Conservation (phyloP, 1,140 invertebrate genomes). For the Drosophila rufa region DNA sequence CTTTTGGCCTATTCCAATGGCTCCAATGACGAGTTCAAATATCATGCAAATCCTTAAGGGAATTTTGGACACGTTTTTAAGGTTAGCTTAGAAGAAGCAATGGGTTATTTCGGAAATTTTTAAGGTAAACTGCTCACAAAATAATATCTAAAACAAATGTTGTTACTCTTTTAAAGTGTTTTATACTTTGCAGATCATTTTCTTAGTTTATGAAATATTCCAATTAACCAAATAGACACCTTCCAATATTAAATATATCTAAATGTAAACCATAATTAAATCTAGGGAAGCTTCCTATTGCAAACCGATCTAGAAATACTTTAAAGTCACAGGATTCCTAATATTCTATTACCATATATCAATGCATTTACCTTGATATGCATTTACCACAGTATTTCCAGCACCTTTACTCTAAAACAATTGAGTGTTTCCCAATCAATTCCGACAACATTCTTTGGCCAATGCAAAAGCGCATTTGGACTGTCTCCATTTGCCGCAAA, state of each 20-base stretch:
- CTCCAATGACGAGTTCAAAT: constrained; percentile 50
- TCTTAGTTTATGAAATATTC: too few relatives aligned
- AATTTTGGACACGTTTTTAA: background rate
- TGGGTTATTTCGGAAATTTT: background rate
- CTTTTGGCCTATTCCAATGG: constrained; percentile 45
- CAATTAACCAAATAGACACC: too few relatives aligned
- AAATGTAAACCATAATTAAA: background rate
- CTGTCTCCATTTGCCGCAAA: constrained; percentile 54
- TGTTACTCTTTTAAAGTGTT: too few relatives aligned
- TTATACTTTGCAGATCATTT: background rate
- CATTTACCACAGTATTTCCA: constrained; percentile 12
- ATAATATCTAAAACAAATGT: background rate
- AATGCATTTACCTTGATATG: constrained; percentile 3
- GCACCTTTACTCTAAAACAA: constrained; percentile 5
- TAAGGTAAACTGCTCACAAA: too few relatives aligned
- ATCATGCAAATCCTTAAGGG: constrained; percentile 24
- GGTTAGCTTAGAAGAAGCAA: background rate
- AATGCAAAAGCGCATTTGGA: constrained; percentile 45
- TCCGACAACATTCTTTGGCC: constrained; percentile 24
- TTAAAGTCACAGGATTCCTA: too few relatives aligned
- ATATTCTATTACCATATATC: background rate
- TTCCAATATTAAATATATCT: too few relatives aligned
- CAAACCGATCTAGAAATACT: too few relatives aligned
- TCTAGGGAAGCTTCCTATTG: background rate
- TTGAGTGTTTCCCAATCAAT: constrained; percentile 33